These are phyloP conservation scores for Zingel zingel DNA, from an alignment of 2,113 vertebrate genomes.

Conservation along the genomic window DNA sequence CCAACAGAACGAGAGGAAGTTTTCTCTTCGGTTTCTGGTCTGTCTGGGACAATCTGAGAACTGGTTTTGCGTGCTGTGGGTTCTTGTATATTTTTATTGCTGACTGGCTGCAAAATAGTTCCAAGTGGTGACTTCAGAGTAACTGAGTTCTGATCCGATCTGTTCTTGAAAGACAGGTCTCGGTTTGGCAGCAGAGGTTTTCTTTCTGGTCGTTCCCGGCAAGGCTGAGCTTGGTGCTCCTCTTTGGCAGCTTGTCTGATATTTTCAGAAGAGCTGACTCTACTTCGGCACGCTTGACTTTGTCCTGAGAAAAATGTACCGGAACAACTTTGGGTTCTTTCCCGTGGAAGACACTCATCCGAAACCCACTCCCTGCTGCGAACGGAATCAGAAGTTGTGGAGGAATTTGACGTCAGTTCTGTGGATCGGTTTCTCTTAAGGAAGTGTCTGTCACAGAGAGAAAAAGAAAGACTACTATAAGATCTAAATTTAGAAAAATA, in stretches of 20 bases:
- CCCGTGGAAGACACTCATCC: conserved; percentile 80
- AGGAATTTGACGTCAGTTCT: conserved; percentile 79
- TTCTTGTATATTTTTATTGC: conserved; percentile 59
- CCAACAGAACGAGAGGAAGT: conserved; percentile 73
- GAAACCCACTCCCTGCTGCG: conserved; percentile 77
- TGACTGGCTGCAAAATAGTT: conserved; percentile 16
- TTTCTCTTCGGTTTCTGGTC: conserved; percentile 64
- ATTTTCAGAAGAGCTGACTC: conserved; percentile 67
- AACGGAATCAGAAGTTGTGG: conserved; percentile 41
- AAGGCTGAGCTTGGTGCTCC: conserved; percentile 41
- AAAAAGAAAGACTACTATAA: neutral
- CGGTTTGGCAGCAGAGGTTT: conserved; percentile 75
- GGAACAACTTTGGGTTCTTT: conserved; percentile 78
- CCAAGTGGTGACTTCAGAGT: conserved; percentile 55
- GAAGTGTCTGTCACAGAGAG: conserved; percentile 80
- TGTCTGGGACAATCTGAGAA: conserved; percentile 33
- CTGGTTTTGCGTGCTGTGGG: conserved; percentile 46
- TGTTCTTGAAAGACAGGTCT: conserved; percentile 73
- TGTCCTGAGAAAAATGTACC: conserved; percentile 66
- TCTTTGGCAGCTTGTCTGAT: conserved; percentile 43
- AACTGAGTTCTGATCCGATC: conserved; percentile 47
- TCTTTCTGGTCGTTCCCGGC: conserved; percentile 60
- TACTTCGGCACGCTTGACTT: conserved; percentile 39
- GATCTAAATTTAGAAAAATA: neutral
- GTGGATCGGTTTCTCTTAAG: conserved; percentile 83